These are phyloP conservation scores for Creontiades dilutus DNA, from an alignment of 2,888 invertebrate genomes.

Conservation along the genomic window DNA sequence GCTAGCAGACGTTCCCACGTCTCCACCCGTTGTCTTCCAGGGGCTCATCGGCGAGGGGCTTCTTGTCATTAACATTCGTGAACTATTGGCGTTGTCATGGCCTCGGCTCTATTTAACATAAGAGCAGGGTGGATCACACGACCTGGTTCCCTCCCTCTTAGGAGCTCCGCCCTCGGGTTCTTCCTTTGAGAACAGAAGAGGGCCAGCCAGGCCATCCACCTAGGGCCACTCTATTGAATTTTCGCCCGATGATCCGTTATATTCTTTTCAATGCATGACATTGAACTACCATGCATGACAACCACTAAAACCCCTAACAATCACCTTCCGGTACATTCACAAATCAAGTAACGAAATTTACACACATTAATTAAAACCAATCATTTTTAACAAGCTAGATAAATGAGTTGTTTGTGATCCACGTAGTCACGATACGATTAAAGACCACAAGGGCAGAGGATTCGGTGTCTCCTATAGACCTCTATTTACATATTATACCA, in stretches of 20 bases:
- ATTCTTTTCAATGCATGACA: neutral
- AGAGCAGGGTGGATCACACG: constrained; percentile 20
- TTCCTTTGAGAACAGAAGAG: constrained; percentile 10
- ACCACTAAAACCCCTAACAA: too few species aligned
- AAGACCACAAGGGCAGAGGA: too few species aligned
- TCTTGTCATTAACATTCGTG: constrained; percentile 42
- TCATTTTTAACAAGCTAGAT: too few species aligned
- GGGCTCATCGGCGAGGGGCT: neutral
- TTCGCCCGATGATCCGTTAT: neutral
- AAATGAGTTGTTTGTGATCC: too few species aligned
- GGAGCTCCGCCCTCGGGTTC: neutral
- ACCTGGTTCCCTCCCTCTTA: neutral
- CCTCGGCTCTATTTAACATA: neutral
- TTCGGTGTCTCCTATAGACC: too few species aligned
- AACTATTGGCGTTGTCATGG: constrained; percentile 36
- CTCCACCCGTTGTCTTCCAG: constrained; percentile 8
- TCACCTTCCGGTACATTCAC: too few species aligned
- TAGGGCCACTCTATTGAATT: neutral
- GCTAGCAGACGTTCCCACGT: constrained; percentile 28
- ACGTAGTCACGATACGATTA: too few species aligned
- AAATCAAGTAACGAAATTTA: too few species aligned
- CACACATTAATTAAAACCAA: too few species aligned
- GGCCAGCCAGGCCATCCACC: neutral
- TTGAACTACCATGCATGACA: neutral
- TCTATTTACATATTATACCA: too few species aligned